Percentiles rank a stretch among this genome's conserved stretches.
Evolutionary conservation across 2,113 vertebrate species (phyloP).

Genomic region (Poeciliopsis turrubarensis): DNA sequence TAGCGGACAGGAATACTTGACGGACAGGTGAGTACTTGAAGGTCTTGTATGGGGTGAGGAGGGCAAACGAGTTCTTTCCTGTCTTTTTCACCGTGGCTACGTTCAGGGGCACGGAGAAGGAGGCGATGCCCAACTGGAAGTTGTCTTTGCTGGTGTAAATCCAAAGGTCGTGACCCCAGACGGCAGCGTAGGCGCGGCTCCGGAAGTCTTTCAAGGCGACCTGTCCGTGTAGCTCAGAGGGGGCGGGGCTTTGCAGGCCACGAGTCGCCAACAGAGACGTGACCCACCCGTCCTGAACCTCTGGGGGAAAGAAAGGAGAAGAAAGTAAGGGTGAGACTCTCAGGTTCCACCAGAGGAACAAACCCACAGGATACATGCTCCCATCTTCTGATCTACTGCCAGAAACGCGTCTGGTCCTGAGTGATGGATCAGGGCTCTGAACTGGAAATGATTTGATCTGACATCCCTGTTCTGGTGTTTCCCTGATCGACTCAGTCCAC

Average conservation of each 20-base stretch:
- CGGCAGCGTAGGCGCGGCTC: conserved; percentile 69
- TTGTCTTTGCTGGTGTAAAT: conserved; percentile 79
- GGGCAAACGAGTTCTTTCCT: conserved; percentile 72
- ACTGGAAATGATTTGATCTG: no score
- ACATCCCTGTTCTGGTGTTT: no score
- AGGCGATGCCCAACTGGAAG: conserved; percentile 77
- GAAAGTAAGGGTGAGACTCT: not conserved
- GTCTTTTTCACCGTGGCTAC: conserved; percentile 68
- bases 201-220: conserved; percentile 72
- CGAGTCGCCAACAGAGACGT: conserved; percentile 68
- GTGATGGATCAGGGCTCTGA: no score
- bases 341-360: not conserved
- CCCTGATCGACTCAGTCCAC: no score
- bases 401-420: not conserved
- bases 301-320: conserved; percentile 40
- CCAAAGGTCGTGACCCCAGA: conserved; percentile 77
- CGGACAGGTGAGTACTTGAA: conserved; percentile 70
- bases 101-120: conserved; percentile 73
- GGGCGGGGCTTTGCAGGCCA: conserved; percentile 55
- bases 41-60: conserved; percentile 78
- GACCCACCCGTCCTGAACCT: conserved; percentile 75
- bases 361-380: not conserved
- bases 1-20: not conserved
- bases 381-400: not conserved
- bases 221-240: conserved; percentile 62